Conservation (phyloP, 2,113 vertebrate species). For the Protobothrops flavoviridis region DNA sequence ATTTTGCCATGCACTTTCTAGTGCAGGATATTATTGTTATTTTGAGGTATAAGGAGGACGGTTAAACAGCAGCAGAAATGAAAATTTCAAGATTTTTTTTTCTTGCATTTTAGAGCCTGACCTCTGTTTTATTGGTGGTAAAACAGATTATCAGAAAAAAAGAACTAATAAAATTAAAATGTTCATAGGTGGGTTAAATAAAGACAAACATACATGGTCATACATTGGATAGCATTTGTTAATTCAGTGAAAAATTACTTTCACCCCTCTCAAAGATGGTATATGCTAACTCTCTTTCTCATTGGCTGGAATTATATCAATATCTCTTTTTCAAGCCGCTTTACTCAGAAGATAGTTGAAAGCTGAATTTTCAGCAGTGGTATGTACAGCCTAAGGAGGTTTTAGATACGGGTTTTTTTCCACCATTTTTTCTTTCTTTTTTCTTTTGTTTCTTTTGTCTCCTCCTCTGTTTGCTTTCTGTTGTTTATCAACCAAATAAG, state of each 20-base stretch:
- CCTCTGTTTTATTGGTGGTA: slow-evolving; percentile 20
- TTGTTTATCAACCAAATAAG: not conserved
- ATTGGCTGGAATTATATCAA: too few relatives aligned
- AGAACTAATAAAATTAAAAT: not conserved
- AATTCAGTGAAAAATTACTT: not conserved
- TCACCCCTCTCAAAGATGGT: too few relatives aligned
- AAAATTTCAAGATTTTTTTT: slow-evolving; percentile 16
- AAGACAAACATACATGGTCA: not conserved
- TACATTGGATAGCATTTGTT: not conserved
- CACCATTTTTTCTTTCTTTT: not conserved
- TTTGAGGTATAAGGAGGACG: slow-evolving; percentile 35
- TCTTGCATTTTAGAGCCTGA: slow-evolving; percentile 5
- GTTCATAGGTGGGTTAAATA: not conserved
- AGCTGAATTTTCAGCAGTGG: not conserved
- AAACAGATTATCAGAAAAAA: not conserved
- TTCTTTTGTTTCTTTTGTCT: not conserved
- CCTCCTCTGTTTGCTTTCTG: not conserved
- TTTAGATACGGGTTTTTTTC: not conserved
- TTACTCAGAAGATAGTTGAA: not conserved
- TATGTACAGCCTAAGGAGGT: not conserved
- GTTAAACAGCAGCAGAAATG: slow-evolving; percentile 22
- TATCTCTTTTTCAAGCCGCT: not conserved
- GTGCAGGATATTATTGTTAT: slow-evolving; percentile 39
- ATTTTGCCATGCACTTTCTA: slow-evolving; percentile 29
- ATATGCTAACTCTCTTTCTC: not conserved